Evolutionary conservation across 2,888 invertebrate species (phyloP).

Genomic region (Penaeus monodon): DNA sequence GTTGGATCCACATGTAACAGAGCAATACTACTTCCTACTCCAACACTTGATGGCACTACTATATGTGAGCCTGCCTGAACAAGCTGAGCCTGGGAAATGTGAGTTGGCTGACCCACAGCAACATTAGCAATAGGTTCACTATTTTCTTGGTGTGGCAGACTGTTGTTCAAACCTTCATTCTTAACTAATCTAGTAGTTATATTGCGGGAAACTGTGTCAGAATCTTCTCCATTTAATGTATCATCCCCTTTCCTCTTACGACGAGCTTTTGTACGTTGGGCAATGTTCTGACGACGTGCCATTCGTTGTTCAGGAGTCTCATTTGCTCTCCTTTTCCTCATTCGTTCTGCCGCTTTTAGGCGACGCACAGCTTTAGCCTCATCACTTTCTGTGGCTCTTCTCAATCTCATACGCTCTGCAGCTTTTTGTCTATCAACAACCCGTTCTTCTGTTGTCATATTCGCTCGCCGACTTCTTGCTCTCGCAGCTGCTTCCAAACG

Average conservation of each 20-base stretch:
- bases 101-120: constrained; percentile 22
- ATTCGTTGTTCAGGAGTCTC: constrained; percentile 62
- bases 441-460: constrained; percentile 52
- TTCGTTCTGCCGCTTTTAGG: constrained; percentile 62
- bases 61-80: constrained; percentile 37
- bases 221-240: constrained; percentile 29
- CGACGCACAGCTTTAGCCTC: constrained; percentile 53
- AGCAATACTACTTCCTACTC: constrained; percentile 49
- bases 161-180: constrained; percentile 19
- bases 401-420: constrained; percentile 62
- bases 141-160: constrained; percentile 16
- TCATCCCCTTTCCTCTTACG: constrained; percentile 44
- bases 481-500: constrained; percentile 59
- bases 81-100: constrained; percentile 36
- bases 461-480: constrained; percentile 57
- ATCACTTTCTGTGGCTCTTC: constrained; percentile 60
- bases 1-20: constrained; percentile 46
- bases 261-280: constrained; percentile 58
- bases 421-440: constrained; percentile 59
- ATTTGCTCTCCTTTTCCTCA: constrained; percentile 59
- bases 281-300: constrained; percentile 52
- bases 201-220: constrained; percentile 24
- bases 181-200: constrained; percentile 37
- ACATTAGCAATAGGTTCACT: constrained; percentile 24
- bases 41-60: constrained; percentile 44